phyloP scores from a whole-genome alignment of 2,113 vertebrate genomes.

The Heliornis fulica region DNA sequence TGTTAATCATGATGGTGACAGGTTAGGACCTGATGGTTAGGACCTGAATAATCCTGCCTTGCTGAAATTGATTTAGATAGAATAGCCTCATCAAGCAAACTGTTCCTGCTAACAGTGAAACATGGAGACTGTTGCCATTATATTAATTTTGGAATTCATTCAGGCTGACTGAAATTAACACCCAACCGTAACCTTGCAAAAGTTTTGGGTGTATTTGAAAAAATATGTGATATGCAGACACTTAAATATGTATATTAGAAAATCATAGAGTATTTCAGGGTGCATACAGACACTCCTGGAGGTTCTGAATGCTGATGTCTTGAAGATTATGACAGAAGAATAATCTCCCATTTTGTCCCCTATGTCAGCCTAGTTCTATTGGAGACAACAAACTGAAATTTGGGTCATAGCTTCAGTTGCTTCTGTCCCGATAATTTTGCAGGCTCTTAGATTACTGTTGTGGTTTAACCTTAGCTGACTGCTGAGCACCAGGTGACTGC shows the following conservation, averaged over 20 bases:
- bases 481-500: too few species aligned
- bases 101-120: background rate
- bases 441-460: background rate
- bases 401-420: background rate
- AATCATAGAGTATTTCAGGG: background rate
- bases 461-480: too few species aligned
- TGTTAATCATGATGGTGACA: background rate
- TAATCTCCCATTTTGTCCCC: background rate
- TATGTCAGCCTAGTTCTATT: background rate
- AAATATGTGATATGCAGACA: background rate
- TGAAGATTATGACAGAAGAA: background rate
- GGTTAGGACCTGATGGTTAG: background rate
- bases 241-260: background rate
- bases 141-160: background rate
- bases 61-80: background rate
- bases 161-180: background rate
- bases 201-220: background rate
- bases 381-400: background rate
- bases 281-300: background rate
- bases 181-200: background rate
- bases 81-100: background rate
- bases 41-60: background rate
- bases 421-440: background rate
- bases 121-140: fast-evolving
- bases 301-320: background rate